Conservation (phyloP, 2,113 vertebrate species). For the Promerops cafer region DNA sequence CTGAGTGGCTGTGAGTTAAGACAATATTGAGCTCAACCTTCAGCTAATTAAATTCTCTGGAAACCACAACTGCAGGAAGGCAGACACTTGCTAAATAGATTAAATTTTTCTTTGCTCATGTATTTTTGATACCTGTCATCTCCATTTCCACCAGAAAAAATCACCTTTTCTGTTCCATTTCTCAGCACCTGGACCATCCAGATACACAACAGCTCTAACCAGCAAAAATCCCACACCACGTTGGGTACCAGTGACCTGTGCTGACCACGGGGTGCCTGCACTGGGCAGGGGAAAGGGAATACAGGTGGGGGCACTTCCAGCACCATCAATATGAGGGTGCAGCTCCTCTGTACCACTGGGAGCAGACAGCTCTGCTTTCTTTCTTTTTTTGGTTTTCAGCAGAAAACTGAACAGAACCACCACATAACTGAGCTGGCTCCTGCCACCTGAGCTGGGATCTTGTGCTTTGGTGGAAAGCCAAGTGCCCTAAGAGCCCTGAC, state of each 20-base stretch:
- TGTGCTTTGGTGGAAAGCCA: neutral
- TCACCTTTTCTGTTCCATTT: neutral
- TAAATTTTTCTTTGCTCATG: neutral
- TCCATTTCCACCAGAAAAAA: neutral
- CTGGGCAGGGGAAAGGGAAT: neutral
- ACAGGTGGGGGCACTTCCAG: neutral
- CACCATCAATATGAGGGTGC: accelerated
- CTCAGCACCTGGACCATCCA: neutral
- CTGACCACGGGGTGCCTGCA: accelerated
- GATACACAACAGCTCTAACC: neutral
- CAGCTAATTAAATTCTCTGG: neutral
- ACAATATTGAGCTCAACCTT: neutral
- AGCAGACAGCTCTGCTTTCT: neutral
- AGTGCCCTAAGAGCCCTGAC: accelerated
- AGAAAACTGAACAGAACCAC: neutral
- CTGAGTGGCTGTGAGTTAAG: neutral
- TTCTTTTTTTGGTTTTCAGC: too few species aligned
- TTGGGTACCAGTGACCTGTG: neutral
- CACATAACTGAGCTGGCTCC: neutral
- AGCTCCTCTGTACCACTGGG: neutral
- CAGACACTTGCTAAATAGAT: neutral
- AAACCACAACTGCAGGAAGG: conserved; percentile 14
- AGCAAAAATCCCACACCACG: neutral
- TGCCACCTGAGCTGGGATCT: neutral
- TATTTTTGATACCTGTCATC: neutral